A percentile compares a stretch with the other conserved stretches of the same genome.
phyloP scores from a whole-genome alignment of 2,888 invertebrate genomes.

The Drosophila conformis region DNA sequence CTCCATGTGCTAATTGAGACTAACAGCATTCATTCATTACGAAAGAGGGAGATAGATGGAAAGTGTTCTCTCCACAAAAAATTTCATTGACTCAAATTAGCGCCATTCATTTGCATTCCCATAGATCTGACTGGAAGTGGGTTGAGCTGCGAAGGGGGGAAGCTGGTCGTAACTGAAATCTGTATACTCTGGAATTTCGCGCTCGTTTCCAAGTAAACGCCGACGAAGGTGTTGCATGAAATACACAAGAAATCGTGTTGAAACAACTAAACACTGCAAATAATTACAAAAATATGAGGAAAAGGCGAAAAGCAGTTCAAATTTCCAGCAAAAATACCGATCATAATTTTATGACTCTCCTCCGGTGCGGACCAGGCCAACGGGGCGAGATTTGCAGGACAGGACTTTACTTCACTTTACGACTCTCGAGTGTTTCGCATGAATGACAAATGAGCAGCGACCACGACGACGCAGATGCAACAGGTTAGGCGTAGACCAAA shows the following conservation, averaged over 20 bases:
- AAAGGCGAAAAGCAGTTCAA: constrained; percentile 54
- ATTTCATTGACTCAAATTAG: constrained; percentile 46
- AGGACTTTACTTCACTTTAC: constrained; percentile 63
- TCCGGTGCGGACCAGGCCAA: constrained; percentile 5
- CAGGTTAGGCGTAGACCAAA: constrained; percentile 57
- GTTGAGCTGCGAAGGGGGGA: background rate
- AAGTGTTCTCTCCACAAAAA: background rate
- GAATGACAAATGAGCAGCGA: constrained; percentile 80
- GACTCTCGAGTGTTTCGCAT: constrained; percentile 73
- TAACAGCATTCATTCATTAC: constrained; percentile 46
- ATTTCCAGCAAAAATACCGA: constrained; percentile 73
- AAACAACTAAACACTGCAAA: constrained; percentile 65
- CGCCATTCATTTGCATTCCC: constrained; percentile 48
- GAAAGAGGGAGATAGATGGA: constrained; percentile 2
- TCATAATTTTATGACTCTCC: constrained; percentile 73
- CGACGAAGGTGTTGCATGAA: constrained; percentile 76
- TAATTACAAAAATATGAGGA: constrained; percentile 38
- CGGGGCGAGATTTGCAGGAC: constrained; percentile 35
- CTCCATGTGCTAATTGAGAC: constrained; percentile 46
- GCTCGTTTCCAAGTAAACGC: constrained; percentile 53
- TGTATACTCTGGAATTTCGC: constrained; percentile 57
- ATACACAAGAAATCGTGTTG: constrained; percentile 72
- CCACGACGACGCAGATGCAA: constrained; percentile 54
- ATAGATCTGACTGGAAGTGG: background rate
- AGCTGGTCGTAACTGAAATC: constrained; percentile 23